A percentile compares a stretch with the other conserved stretches of the same genome.
These are phyloP conservation scores for Conger conger DNA, from an alignment of 2,113 vertebrate genomes.

Conservation along the genomic window DNA sequence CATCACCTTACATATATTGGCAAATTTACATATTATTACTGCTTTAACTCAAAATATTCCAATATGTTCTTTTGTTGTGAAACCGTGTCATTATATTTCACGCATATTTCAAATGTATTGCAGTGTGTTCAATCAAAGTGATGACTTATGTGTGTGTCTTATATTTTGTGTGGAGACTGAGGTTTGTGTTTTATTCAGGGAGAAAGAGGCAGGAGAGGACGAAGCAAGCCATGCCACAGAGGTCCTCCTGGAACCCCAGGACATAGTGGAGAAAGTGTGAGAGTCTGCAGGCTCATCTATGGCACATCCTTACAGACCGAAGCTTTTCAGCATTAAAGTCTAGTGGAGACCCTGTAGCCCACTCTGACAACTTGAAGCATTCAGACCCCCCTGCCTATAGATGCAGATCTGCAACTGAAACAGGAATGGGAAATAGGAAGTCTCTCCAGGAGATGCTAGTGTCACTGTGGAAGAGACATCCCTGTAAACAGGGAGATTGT, in stretches of 20 bases:
- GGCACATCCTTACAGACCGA: neutral
- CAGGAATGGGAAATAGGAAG: neutral
- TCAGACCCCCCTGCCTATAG: neutral
- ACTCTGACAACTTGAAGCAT: neutral
- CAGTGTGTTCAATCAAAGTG: neutral
- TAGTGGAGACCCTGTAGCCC: neutral
- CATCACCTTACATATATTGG: no score
- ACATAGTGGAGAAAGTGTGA: conserved; percentile 70
- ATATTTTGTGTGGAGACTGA: neutral
- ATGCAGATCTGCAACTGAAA: neutral
- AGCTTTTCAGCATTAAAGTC: no score
- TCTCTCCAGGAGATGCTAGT: neutral
- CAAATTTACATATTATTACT: no score
- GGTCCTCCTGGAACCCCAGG: conserved; percentile 69
- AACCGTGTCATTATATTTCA: no score
- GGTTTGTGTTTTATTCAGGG: conserved; percentile 62
- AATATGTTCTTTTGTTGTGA: no score
- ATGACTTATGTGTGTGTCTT: neutral
- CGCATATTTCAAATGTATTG: no score
- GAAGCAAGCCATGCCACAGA: conserved; percentile 65
- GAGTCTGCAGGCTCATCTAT: conserved; percentile 26
- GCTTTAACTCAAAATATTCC: no score
- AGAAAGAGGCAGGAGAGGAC: conserved; percentile 73
- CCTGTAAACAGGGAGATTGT: neutral
- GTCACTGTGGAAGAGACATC: neutral